Evolutionary conservation across 1,140 invertebrate genomes (phyloP), one percentile per base, ranked within the genome.

Genomic region (Microplitis mediator): DNA sequence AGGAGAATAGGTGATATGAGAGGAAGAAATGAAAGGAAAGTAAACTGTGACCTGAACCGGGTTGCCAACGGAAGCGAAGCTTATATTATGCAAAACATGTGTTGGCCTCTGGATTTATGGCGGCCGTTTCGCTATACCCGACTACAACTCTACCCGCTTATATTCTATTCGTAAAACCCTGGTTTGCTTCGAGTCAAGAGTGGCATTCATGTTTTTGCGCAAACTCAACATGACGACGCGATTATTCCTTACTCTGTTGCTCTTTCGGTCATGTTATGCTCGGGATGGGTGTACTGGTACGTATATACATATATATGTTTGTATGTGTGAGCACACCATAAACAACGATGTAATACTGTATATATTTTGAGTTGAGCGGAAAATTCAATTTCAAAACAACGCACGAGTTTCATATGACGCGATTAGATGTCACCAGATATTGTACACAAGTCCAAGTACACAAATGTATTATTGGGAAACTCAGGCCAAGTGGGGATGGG

Each of bases 1-100:
- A 23, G 23, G 23, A 23, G 23, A 23, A 23, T 23, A 23, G 2
- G 23, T 23, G 23, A 23, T 23, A 23, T 23, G 23, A 11, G 73
- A 54, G 56, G 54, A 31, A 45, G 60, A 71, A 54, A 68, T 31
- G 35, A 58, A 35, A 68, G 61, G 62, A 77, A 74, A 74, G 72
- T 69, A 80, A 80, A 77, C 61, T 75, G 60, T 76, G 76, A 75
- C 77, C 72, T 74, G 72, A 23, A 23, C 70, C 72, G 64, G 73
- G 72, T 71, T 52, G 68, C 45, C 67, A 63, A 73, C 72, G 74
- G 67, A 77, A 81, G 74, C 79, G 77, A 78, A 82, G 81, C 80
- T 86, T 86, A 86, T 84, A 86, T 86, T 86, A 86, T 86, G 84
- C 82, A 85, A 85, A 85, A 80, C 83, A 82, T 86, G 82, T 84